phyloP scores from a whole-genome alignment of 30 jellyfish, hydroid and myxozoan species.

The Aurelia sp. region DNA sequence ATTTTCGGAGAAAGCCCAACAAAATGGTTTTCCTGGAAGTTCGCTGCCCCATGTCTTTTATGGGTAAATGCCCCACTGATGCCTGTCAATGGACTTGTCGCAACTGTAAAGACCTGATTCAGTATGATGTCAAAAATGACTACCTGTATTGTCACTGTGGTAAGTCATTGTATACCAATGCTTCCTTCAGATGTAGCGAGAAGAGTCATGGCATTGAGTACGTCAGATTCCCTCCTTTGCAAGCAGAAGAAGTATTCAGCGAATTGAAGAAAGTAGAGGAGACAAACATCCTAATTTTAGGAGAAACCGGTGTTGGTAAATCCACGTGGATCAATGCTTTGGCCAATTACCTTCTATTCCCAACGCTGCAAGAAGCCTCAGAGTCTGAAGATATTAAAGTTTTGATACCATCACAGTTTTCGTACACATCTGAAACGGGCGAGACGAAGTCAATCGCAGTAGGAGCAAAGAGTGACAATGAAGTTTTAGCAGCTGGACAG shows the following conservation, averaged over 20 bases:
- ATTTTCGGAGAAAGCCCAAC: slow-evolving; percentile 15
- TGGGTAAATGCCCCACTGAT: slow-evolving; percentile 35
- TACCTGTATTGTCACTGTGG: slow-evolving; percentile 64
- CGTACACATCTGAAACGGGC: slow-evolving; percentile 11
- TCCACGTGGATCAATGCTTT: slow-evolving; percentile 76
- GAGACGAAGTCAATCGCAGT: neutral
- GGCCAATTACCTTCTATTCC: slow-evolving; percentile 51
- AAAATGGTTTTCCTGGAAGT: slow-evolving; percentile 47
- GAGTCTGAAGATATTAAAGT: slow-evolving; percentile 38
- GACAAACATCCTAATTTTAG: slow-evolving; percentile 49
- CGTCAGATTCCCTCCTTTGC: neutral
- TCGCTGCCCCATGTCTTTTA: slow-evolving; percentile 53
- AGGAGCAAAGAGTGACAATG: slow-evolving; percentile 20
- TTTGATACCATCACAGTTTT: slow-evolving; percentile 27
- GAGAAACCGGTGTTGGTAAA: slow-evolving; percentile 75
- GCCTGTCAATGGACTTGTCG: slow-evolving; percentile 40
- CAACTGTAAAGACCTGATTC: slow-evolving; percentile 46
- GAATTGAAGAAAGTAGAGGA: slow-evolving; percentile 33
- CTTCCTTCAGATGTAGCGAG: slow-evolving; percentile 54
- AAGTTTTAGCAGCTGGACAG: slow-evolving; percentile 5
- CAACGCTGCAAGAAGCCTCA: slow-evolving; percentile 33
- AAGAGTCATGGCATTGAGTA: slow-evolving; percentile 44
- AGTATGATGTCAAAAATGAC: slow-evolving; percentile 38
- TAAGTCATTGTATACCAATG: neutral
- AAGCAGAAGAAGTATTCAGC: slow-evolving; percentile 4